Percentiles rank a stretch among this genome's conserved stretches.
phyloP scores from a whole-genome alignment of 2,797 vertebrate species.

The Catharus ustulatus region DNA sequence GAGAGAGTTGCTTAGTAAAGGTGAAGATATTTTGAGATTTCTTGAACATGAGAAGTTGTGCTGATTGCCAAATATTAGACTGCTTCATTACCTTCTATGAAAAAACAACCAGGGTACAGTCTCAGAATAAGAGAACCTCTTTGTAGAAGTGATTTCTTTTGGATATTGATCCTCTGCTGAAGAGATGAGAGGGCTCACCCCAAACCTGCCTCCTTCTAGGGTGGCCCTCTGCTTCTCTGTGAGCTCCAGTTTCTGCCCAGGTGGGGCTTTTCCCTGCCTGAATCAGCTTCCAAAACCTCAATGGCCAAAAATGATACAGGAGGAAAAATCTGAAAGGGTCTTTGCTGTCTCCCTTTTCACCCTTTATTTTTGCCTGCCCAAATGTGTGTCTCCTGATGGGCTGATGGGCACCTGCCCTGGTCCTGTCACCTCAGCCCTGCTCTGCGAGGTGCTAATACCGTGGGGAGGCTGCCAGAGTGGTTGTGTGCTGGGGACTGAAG shows the following conservation, averaged over 20 bases:
- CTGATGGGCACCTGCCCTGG: not conserved
- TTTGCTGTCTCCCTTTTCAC: not conserved
- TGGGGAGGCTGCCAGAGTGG: not conserved
- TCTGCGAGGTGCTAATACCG: not conserved
- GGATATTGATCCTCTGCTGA: not conserved
- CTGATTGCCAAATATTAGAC: constrained; percentile 3
- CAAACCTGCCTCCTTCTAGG: not conserved
- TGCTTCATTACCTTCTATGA: not conserved
- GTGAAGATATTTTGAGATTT: constrained; percentile 13
- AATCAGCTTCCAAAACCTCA: not conserved
- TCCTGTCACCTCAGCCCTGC: not conserved
- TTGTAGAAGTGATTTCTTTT: not conserved
- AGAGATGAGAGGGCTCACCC: not conserved
- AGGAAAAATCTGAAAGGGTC: not conserved
- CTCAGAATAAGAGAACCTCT: not conserved
- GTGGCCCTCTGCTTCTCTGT: not conserved
- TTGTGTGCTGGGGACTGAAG: not conserved
- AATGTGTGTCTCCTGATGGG: not conserved
- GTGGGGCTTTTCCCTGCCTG: not conserved
- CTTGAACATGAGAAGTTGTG: not conserved
- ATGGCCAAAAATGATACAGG: not conserved
- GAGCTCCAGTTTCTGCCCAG: not conserved
- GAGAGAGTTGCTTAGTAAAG: not conserved
- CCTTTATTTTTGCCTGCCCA: not conserved
- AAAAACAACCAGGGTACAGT: not conserved